phyloP scores from a whole-genome alignment of 1,140 invertebrate species.

The Ooceraea biroi region DNA sequence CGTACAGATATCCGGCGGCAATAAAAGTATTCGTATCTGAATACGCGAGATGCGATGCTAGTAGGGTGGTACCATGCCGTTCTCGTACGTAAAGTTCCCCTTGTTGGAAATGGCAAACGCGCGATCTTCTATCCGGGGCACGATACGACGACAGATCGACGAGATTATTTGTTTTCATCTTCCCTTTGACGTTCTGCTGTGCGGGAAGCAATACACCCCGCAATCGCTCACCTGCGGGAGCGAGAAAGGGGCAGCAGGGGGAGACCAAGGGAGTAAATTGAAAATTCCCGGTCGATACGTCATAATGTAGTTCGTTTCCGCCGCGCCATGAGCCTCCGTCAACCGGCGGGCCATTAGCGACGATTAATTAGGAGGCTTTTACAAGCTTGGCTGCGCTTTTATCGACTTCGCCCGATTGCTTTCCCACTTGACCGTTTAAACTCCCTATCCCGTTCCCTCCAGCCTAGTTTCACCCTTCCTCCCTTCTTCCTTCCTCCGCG shows the following conservation, averaged over 20 bases:
- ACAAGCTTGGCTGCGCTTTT: conserved; percentile 66
- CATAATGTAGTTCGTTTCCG: conserved; percentile 52
- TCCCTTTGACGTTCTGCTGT: conserved; percentile 22
- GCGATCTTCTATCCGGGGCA: neutral
- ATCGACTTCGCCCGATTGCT: conserved; percentile 71
- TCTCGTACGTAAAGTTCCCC: no score
- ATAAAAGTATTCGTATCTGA: no score
- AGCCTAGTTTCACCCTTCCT: neutral
- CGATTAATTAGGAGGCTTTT: conserved; percentile 75
- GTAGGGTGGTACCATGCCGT: no score
- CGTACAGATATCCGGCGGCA: no score
- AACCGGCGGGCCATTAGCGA: conserved; percentile 56
- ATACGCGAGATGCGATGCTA: no score
- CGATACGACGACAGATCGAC: conserved; percentile 3
- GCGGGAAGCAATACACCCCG: neutral
- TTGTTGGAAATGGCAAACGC: neutral
- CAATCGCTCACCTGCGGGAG: conserved; percentile 2
- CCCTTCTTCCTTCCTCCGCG: conserved; percentile 19
- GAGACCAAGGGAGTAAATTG: conserved; percentile 24
- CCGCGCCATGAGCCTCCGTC: conserved; percentile 29
- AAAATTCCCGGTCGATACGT: conserved; percentile 63
- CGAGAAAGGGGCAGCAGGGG: neutral
- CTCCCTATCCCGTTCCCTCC: neutral
- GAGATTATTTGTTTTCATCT: conserved; percentile 40
- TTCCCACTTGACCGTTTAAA: conserved; percentile 73